Conservation (phyloP, 2,113 vertebrate species). For the Menura novaehollandiae region DNA sequence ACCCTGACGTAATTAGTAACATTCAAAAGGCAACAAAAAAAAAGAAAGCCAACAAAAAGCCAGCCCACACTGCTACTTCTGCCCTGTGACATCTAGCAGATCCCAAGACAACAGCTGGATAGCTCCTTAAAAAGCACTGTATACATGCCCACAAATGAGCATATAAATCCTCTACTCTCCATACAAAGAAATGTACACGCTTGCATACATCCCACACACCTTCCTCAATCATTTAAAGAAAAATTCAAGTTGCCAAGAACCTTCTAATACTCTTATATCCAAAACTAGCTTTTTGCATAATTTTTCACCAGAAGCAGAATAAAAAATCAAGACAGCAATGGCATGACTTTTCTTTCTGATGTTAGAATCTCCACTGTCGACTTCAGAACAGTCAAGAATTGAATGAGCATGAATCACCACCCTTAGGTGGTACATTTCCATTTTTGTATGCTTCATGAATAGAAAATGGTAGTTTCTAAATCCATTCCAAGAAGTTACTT, state of each 20-base stretch:
- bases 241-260: background rate
- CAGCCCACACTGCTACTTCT: background rate
- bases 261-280: background rate
- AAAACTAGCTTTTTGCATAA: background rate
- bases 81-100: background rate
- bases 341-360: background rate
- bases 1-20: background rate
- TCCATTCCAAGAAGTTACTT: background rate
- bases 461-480: conserved; percentile 7
- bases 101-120: background rate
- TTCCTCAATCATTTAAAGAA: background rate
- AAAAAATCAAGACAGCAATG: background rate
- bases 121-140: background rate
- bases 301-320: background rate
- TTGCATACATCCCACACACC: background rate
- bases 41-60: background rate
- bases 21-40: fast-evolving
- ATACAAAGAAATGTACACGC: background rate
- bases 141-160: background rate
- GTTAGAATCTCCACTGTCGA: background rate
- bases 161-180: background rate
- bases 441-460: background rate
- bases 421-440: background rate
- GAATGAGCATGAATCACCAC: background rate
- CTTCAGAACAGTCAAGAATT: background rate